Evolutionary conservation across 2,113 vertebrate genomes (phyloP), one percentile per base, ranked within the genome.

Genomic region (Megaptera novaeangliae): DNA sequence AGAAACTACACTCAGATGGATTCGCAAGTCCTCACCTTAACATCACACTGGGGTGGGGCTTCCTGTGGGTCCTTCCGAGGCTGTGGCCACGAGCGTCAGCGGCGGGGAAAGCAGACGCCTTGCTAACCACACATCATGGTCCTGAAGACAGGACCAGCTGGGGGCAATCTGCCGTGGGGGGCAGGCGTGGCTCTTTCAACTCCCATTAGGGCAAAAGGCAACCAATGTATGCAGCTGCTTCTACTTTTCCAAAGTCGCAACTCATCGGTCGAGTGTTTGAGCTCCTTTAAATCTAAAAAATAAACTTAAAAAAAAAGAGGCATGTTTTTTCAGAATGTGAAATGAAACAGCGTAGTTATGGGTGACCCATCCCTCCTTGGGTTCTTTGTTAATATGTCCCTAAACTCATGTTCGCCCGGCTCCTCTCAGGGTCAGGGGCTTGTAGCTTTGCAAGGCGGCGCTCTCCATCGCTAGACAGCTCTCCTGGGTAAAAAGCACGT

Each of bases 251-350:
- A 57, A 94, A 59, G 6, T 81, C 80, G 82, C 55, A 91, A 34
- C 36, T n/a, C 82, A 18, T 74, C 14, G 49, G 11, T 74, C 77
- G 66, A 78, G 41, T 85, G 31, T 81, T 94, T 85, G 44, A 39
- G n/a, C 5, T 74, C 15, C 41, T 94, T 96, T 84, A 88, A 49
- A 96, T 72, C 82, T 86, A 93, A 96, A 95, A 78, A 55, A 55
- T 6, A 78, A 78, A 78, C 31, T 31, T 86, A 77, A 94, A 89
- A 63, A 20, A 55, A 57, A 57, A 10, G 7, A 74, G 20, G 61
- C 59, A 14, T 15, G 2, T n/a, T 61, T 74, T 95, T 75, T 81
- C 63, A 89, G 87, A 80, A 31, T n/a, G 13, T 80, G 52, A 57
- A 82, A 61, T 85, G n/a, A 61, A 91, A 80, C 11, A 34, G 23